phyloP scores from a whole-genome alignment of 2,888 invertebrate species.

The Hoplodrina ambigua region DNA sequence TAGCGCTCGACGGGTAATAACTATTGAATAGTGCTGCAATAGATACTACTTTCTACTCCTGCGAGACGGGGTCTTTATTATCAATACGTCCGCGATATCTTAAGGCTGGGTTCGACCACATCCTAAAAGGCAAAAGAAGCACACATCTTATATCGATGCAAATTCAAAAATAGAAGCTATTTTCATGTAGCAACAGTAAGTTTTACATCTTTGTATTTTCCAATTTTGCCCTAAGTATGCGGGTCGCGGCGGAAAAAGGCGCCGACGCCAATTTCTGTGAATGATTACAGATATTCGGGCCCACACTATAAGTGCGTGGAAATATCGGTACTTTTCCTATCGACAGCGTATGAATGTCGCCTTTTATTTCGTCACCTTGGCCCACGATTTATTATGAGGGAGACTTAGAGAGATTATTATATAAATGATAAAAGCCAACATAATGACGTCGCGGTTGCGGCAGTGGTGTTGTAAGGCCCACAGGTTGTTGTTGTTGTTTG shows the following conservation, averaged over 20 bases:
- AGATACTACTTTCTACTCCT: too few species aligned
- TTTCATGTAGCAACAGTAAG: background rate
- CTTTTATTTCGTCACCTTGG: constrained; percentile 41
- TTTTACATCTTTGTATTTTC: constrained; percentile 70
- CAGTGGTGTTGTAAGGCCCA: too few species aligned
- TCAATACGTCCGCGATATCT: too few species aligned
- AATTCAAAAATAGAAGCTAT: background rate
- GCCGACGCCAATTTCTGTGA: constrained; percentile 77
- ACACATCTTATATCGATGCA: too few species aligned
- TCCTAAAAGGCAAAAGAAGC: too few species aligned
- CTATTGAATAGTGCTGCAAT: too few species aligned
- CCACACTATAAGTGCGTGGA: constrained; percentile 55
- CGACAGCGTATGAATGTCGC: constrained; percentile 46
- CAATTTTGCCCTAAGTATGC: constrained; percentile 79
- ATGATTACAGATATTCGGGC: constrained; percentile 76
- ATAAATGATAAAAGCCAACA: background rate
- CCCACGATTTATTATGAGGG: constrained; percentile 36
- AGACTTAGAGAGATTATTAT: background rate
- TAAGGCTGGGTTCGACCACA: too few species aligned
- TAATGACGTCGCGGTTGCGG: too few species aligned
- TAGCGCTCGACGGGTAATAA: too few species aligned
- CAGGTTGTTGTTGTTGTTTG: too few species aligned
- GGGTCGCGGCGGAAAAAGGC: constrained; percentile 72
- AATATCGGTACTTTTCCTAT: constrained; percentile 52
- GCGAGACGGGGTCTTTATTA: too few species aligned